These are phyloP conservation scores for Lycopodina hypogea DNA, from an alignment of 37 sponge, comb jelly and placozoan species.

Conservation along the genomic window DNA sequence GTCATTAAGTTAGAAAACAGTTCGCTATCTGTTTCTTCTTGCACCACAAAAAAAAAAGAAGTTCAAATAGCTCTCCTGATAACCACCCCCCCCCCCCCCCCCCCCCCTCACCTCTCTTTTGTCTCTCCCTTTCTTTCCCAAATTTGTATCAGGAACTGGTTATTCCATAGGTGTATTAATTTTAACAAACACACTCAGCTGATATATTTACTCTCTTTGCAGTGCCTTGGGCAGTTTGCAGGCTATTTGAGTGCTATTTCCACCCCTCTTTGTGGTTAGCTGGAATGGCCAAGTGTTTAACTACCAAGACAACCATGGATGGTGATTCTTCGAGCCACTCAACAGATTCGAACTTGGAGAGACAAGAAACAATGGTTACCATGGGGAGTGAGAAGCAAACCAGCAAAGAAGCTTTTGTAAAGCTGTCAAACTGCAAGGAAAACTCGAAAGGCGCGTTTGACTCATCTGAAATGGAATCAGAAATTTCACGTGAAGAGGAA, in stretches of 20 bases:
- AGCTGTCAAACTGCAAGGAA: background rate
- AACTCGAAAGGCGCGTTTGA: background rate
- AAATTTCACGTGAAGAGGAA: too few species aligned
- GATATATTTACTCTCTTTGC: slow-evolving; percentile 4
- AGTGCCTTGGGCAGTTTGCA: background rate
- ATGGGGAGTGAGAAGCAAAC: background rate
- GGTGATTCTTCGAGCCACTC: background rate
- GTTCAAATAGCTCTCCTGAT: too few species aligned
- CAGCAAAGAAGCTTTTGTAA: background rate
- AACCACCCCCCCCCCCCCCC: too few species aligned
- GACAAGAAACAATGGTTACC: background rate
- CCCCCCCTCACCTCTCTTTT: too few species aligned
- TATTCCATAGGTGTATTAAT: too few species aligned
- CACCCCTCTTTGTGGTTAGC: background rate
- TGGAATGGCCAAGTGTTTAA: background rate
- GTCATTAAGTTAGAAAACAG: background rate
- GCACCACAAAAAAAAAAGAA: background rate
- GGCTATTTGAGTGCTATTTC: background rate
- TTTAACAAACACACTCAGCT: background rate
- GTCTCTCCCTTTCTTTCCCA: too few species aligned
- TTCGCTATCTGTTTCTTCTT: background rate
- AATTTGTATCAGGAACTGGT: too few species aligned
- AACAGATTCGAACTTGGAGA: background rate
- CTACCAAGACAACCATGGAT: background rate
- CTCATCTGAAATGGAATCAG: background rate